These are phyloP conservation scores for Austrolebias charrua DNA, from an alignment of 2,797 vertebrate genomes.

Conservation along the genomic window DNA sequence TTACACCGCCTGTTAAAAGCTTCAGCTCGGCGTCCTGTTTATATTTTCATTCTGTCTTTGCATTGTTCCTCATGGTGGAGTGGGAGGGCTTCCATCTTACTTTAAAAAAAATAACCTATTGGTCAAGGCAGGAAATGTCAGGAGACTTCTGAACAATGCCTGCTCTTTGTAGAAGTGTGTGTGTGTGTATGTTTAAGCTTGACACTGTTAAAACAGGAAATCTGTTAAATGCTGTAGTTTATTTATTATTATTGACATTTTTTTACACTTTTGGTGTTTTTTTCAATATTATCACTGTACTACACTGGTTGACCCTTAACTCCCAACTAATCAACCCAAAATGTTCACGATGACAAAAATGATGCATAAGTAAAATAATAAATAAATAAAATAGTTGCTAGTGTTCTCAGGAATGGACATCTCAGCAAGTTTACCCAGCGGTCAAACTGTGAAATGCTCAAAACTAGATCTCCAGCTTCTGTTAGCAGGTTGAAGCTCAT, in stretches of 20 bases:
- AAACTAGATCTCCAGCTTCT: too few relatives aligned
- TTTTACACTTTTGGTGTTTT: background rate
- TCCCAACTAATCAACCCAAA: too few relatives aligned
- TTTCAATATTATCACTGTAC: background rate
- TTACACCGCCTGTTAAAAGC: slow-evolving; percentile 14
- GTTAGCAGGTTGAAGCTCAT: too few relatives aligned
- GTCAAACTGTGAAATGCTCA: too few relatives aligned
- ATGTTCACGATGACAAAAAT: too few relatives aligned
- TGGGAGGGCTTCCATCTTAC: background rate
- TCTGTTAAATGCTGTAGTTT: background rate
- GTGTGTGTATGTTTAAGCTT: background rate
- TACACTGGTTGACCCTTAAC: background rate
- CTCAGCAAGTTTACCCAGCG: too few relatives aligned
- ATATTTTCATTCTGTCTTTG: slow-evolving; percentile 14
- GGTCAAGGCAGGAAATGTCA: slow-evolving; percentile 30
- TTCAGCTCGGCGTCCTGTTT: slow-evolving; percentile 50
- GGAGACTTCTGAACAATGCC: slow-evolving; percentile 21
- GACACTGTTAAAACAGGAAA: background rate
- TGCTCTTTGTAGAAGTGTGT: background rate
- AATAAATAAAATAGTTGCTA: too few relatives aligned
- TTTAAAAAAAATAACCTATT: slow-evolving; percentile 10
- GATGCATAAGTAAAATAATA: too few relatives aligned
- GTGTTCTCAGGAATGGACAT: too few relatives aligned
- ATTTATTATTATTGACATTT: too few relatives aligned
- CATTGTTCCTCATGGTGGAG: slow-evolving; percentile 53